Conservation (phyloP, 2,797 vertebrate species). For the Basileuterus tristriatus region DNA sequence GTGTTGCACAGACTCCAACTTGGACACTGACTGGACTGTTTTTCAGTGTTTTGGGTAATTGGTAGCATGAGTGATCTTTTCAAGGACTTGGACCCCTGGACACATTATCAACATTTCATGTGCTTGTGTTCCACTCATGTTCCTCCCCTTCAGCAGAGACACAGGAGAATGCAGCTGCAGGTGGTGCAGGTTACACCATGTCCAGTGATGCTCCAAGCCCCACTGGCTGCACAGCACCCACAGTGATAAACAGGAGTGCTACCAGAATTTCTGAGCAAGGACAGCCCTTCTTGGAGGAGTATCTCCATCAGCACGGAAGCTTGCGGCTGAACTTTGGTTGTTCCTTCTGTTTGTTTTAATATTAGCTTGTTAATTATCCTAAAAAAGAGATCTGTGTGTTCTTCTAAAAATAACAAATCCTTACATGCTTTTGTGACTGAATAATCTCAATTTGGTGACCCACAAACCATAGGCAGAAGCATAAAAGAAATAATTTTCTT, state of each 20-base stretch:
- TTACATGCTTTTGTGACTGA: constrained; percentile 16
- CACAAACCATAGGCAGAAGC: neutral
- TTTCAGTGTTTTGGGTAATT: neutral
- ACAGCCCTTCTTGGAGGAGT: neutral
- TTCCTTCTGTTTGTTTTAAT: constrained; percentile 39
- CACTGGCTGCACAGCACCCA: neutral
- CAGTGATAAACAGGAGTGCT: neutral
- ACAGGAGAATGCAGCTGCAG: neutral
- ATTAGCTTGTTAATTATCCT: constrained; percentile 8
- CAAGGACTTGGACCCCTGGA: neutral
- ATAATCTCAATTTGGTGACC: constrained; percentile 40
- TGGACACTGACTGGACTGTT: neutral
- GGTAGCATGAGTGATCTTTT: neutral
- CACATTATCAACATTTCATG: fast-evolving
- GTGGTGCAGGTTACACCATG: fast-evolving
- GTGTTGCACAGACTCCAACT: neutral
- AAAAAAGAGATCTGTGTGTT: neutral
- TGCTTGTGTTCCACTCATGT: fast-evolving
- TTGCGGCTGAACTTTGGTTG: neutral
- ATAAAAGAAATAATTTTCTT: constrained; percentile 42
- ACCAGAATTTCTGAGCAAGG: neutral
- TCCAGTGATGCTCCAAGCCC: neutral
- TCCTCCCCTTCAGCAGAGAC: neutral
- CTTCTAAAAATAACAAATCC: constrained; percentile 32
- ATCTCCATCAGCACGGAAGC: neutral